Conservation (phyloP, 2,113 vertebrate genomes). For the Hemiscyllium ocellatum region DNA sequence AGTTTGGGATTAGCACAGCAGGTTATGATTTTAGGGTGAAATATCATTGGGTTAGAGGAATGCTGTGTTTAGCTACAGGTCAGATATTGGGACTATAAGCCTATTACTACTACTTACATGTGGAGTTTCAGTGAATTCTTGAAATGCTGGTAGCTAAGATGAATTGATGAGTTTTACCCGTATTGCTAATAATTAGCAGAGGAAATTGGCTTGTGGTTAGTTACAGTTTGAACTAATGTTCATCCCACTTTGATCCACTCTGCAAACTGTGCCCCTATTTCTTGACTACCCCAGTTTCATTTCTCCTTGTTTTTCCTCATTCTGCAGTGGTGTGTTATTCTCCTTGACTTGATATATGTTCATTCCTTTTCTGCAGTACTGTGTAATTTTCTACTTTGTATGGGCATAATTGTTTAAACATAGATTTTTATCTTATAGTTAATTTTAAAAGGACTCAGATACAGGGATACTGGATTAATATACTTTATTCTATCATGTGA, state of each 20-base stretch:
- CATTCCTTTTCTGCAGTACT: not conserved
- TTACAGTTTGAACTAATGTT: not conserved
- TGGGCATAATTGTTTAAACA: not conserved
- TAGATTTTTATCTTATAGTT: conserved; percentile 5
- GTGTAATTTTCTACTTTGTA: not conserved
- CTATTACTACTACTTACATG: too few relatives aligned
- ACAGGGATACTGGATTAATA: not conserved
- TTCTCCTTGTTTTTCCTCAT: not conserved
- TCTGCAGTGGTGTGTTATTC: not conserved
- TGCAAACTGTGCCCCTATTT: not conserved
- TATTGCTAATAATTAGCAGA: too few relatives aligned
- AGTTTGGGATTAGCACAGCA: too few relatives aligned
- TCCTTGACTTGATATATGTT: not conserved
- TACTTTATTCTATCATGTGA: not conserved
- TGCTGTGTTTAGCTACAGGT: too few relatives aligned
- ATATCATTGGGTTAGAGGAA: not conserved
- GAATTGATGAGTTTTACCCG: too few relatives aligned
- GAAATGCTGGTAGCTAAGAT: too few relatives aligned
- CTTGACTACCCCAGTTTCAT: not conserved
- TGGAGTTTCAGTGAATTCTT: too few relatives aligned
- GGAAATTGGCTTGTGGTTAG: not conserved
- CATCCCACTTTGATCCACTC: not conserved
- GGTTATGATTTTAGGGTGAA: too few relatives aligned
- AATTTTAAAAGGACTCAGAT: not conserved
- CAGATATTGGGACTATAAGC: too few relatives aligned